Conservation (phyloP, 1,140 invertebrate species). For the Conus betulinus region DNA sequence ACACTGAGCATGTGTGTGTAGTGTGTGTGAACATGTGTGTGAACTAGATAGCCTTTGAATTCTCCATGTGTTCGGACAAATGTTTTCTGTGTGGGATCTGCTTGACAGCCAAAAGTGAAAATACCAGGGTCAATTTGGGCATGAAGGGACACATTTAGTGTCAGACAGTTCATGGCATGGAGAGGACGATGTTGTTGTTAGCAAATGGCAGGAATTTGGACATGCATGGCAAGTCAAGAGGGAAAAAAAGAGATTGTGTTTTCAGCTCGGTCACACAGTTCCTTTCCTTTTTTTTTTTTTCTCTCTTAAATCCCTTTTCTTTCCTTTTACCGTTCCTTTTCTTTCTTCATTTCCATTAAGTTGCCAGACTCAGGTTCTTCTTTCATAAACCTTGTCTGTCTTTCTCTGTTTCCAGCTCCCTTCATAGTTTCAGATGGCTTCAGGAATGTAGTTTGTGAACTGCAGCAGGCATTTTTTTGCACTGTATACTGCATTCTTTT, state of each 20-base stretch:
- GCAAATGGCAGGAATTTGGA: neutral
- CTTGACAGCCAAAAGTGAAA: neutral
- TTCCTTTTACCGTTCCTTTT: no score
- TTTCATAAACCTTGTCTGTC: no score
- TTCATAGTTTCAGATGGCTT: no score
- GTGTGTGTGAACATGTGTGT: neutral
- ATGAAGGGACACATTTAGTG: neutral
- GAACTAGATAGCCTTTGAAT: neutral
- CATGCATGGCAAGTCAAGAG: slow-evolving; percentile 1
- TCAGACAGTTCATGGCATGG: neutral
- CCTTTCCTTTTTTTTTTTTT: no score
- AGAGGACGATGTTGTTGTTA: neutral
- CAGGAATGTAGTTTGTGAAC: no score
- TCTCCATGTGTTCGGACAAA: neutral
- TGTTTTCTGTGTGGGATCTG: neutral
- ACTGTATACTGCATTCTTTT: no score
- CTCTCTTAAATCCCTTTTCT: no score
- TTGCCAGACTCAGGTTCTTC: no score
- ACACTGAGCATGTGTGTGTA: no score
- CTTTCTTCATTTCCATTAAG: no score
- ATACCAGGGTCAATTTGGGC: neutral
- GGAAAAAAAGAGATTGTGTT: neutral
- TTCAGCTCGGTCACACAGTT: neutral
- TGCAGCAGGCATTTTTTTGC: no score
- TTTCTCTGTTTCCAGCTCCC: no score